These are phyloP conservation scores for Limosa lapponica DNA, from an alignment of 2,797 vertebrate genomes.

Conservation along the genomic window DNA sequence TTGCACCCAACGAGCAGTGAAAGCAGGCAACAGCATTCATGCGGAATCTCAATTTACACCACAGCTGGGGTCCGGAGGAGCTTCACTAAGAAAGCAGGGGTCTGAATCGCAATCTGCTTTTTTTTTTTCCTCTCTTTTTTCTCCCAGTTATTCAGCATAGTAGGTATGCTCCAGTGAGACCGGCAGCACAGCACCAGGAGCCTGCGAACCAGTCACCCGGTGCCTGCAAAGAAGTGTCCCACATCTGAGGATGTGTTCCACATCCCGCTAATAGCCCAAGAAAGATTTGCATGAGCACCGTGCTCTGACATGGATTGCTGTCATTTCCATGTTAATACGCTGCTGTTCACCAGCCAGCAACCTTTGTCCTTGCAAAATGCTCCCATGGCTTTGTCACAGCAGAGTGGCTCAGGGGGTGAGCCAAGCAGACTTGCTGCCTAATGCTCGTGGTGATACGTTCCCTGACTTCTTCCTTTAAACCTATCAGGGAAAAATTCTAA, in stretches of 20 bases:
- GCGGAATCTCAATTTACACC: conserved; percentile 67
- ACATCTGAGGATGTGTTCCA: neutral
- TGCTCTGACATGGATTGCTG: conserved; percentile 8
- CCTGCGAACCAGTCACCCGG: neutral
- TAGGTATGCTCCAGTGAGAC: neutral
- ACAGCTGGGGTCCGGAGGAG: conserved; percentile 37
- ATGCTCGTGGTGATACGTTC: neutral
- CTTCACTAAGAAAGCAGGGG: neutral
- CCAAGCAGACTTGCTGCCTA: neutral
- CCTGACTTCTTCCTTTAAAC: neutral
- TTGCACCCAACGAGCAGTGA: conserved; percentile 58
- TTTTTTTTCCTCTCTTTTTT: neutral
- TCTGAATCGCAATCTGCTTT: neutral
- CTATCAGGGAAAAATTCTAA: neutral
- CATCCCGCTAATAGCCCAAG: neutral
- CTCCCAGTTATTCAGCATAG: neutral
- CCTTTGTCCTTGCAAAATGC: conserved; percentile 16
- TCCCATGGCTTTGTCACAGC: conserved; percentile 19
- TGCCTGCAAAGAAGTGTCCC: neutral
- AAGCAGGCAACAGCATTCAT: conserved; percentile 57
- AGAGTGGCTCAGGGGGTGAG: neutral
- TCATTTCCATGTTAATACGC: neutral
- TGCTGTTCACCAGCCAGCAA: conserved; percentile 17
- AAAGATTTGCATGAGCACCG: neutral
- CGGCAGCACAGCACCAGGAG: accelerated